Evolutionary conservation across 2,113 vertebrate species (phyloP).

Genomic region (human): DNA sequence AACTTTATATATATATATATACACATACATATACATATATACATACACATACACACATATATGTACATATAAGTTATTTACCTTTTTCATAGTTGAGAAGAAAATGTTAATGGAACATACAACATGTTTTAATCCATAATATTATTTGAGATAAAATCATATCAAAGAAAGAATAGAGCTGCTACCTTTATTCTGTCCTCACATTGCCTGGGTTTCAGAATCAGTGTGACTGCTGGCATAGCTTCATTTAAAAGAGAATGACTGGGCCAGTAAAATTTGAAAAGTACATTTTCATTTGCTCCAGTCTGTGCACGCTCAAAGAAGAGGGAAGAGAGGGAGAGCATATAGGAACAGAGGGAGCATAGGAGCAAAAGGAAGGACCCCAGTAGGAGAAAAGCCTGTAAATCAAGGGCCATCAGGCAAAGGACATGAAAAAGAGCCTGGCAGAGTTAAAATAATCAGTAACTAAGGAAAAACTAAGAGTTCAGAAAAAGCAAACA

Average conservation of each 20-base stretch:
- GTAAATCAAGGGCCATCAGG: slow-evolving; percentile 79
- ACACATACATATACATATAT: too few species aligned
- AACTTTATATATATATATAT: too few species aligned
- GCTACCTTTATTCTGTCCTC: slow-evolving; percentile 80
- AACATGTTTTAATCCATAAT: slow-evolving; percentile 79
- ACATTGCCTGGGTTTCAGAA: slow-evolving; percentile 78
- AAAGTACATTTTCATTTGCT: slow-evolving; percentile 84
- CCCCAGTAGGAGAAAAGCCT: slow-evolving; percentile 70
- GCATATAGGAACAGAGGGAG: not conserved
- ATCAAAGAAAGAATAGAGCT: slow-evolving; percentile 79
- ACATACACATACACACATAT: too few species aligned
- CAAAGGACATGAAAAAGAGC: slow-evolving; percentile 79
- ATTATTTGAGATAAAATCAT: slow-evolving; percentile 80
- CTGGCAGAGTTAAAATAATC: slow-evolving; percentile 83
- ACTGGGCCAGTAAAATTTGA: slow-evolving; percentile 80
- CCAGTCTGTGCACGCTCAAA: slow-evolving; percentile 68
- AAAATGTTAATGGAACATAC: slow-evolving; percentile 74
- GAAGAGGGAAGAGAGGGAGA: slow-evolving; percentile 41
- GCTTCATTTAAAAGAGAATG: slow-evolving; percentile 84
- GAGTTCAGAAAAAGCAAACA: slow-evolving; percentile 77
- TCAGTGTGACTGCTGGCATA: slow-evolving; percentile 71
- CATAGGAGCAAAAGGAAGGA: slow-evolving; percentile 79
- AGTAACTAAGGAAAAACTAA: slow-evolving; percentile 83
- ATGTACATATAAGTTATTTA: slow-evolving; percentile 74
- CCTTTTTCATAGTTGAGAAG: slow-evolving; percentile 69